Evolutionary conservation across 2,797 vertebrate genomes (phyloP).

Genomic region (Ambastaia sidthimunki): DNA sequence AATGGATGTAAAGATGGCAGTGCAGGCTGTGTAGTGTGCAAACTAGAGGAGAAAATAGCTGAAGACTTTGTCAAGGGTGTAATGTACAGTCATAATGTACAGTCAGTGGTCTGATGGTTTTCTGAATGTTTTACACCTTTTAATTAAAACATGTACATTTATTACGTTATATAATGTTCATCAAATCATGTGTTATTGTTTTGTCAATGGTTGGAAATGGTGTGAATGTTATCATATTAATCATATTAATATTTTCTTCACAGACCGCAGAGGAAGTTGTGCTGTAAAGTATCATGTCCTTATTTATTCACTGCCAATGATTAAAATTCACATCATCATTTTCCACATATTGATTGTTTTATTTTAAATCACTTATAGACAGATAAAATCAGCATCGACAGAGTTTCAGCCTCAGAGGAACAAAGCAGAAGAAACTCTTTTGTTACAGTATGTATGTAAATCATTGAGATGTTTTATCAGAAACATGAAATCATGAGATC

Average conservation of each 20-base stretch:
- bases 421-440: conserved; percentile 29
- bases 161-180: too few relatives aligned
- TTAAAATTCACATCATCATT: neutral
- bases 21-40: neutral
- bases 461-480: conserved; percentile 17
- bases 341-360: neutral
- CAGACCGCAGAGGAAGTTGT: too few relatives aligned
- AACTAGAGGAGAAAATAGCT: neutral
- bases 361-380: neutral
- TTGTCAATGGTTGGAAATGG: too few relatives aligned
- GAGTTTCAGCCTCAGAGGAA: conserved; percentile 44
- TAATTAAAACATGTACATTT: too few relatives aligned
- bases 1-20: neutral
- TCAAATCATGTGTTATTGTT: too few relatives aligned
- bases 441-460: conserved; percentile 12
- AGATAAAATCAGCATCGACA: conserved; percentile 39
- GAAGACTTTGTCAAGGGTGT: neutral
- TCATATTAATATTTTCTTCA: neutral
- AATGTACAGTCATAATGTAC: too few relatives aligned
- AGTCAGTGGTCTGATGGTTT: too few relatives aligned
- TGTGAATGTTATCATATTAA: too few relatives aligned
- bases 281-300: too few relatives aligned
- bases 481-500: neutral
- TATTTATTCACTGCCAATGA: neutral
- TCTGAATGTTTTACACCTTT: too few relatives aligned